Percentiles rank a stretch among this genome's conserved stretches.
phyloP scores from a whole-genome alignment of 2,113 vertebrate species.

The Sus scrofa region T2T-Sscrofa CM000830.6:46215501-46216000 shows the following conservation, averaged over 20 bases:
- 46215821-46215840: conserved; percentile 1
- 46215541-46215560: no score
- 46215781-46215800: background rate
- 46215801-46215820: background rate
- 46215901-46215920: background rate
- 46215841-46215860: background rate
- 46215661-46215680: no score
- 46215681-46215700: no score
- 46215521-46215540: no score
- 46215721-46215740: background rate
- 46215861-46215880: background rate
- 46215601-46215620: no score
- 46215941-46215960: background rate
- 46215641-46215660: no score
- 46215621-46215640: no score
- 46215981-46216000: no score
- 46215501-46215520: no score
- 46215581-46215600: no score
- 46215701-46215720: background rate
- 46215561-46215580: no score
- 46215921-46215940: background rate
- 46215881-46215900: conserved; percentile 13
- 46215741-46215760: no score
- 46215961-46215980: background rate
- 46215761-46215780: background rate